A percentile compares a stretch with the other conserved stretches of the same genome.
phyloP scores from a whole-genome alignment of 2,888 invertebrate genomes.

The Cerastis leucographa region DNA sequence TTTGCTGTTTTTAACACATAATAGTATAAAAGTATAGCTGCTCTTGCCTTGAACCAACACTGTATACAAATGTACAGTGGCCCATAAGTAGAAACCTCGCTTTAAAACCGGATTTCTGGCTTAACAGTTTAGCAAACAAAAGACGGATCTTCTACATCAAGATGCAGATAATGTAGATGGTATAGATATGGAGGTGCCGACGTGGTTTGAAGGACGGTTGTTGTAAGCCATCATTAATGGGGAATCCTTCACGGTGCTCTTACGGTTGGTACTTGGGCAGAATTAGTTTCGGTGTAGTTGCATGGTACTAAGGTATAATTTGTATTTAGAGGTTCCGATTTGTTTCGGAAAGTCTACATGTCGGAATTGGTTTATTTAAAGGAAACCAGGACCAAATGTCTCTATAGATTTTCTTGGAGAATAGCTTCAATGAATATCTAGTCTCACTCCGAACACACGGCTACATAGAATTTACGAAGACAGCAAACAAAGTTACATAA shows the following conservation, averaged over 20 bases:
- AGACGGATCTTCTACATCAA: constrained; percentile 43
- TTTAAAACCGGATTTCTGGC: constrained; percentile 19
- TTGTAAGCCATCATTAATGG: constrained; percentile 28
- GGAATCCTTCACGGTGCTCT: constrained; percentile 17
- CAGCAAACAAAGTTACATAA: no score
- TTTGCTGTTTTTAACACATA: background rate
- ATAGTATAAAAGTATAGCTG: background rate
- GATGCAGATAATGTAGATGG: constrained; percentile 33
- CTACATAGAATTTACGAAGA: no score
- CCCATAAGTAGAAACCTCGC: background rate
- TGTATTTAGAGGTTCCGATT: background rate
- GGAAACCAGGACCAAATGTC: background rate
- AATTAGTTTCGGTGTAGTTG: constrained; percentile 20
- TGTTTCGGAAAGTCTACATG: background rate
- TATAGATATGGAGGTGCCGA: constrained; percentile 7
- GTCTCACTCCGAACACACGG: no score
- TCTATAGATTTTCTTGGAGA: no score
- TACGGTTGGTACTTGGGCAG: background rate
- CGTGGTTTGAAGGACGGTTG: constrained; percentile 27
- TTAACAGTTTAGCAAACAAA: constrained; percentile 37
- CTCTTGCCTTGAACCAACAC: background rate
- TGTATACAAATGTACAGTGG: background rate
- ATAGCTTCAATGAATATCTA: background rate
- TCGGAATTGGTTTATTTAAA: no score
- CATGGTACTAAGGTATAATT: background rate